These are phyloP conservation scores for Cyclura pinguis DNA, from an alignment of 2,797 vertebrate species.

Conservation along the genomic window DNA sequence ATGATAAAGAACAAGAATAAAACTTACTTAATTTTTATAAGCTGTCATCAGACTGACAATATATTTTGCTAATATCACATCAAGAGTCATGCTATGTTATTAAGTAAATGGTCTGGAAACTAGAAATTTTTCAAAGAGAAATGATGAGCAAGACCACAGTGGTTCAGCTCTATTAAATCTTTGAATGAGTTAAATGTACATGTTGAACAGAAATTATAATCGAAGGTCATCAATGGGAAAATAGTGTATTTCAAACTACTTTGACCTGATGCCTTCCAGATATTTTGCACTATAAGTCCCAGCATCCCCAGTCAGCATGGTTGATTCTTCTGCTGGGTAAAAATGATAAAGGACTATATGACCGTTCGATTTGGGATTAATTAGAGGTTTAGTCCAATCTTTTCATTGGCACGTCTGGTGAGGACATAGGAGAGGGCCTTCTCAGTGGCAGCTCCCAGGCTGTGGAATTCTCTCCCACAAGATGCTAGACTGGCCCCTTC, in stretches of 20 bases:
- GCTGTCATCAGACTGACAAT: background rate
- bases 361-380: background rate
- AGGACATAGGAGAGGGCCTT: too few relatives aligned
- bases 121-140: constrained; percentile 20
- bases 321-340: background rate
- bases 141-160: background rate
- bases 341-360: background rate
- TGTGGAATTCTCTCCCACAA: too few relatives aligned
- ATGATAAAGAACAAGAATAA: background rate
- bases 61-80: background rate
- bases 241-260: background rate
- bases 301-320: background rate
- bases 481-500: too few relatives aligned
- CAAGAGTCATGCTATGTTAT: background rate
- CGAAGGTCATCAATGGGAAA: background rate
- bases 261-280: background rate
- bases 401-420: too few relatives aligned
- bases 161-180: background rate
- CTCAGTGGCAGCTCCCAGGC: too few relatives aligned
- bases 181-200: background rate
- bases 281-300: background rate
- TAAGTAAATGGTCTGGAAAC: background rate
- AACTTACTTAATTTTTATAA: constrained; percentile 22
- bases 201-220: constrained; percentile 17
- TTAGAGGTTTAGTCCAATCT: too few relatives aligned